Evolutionary conservation across 2,113 vertebrate genomes (phyloP).

Genomic region (Scalopus aquaticus): DNA sequence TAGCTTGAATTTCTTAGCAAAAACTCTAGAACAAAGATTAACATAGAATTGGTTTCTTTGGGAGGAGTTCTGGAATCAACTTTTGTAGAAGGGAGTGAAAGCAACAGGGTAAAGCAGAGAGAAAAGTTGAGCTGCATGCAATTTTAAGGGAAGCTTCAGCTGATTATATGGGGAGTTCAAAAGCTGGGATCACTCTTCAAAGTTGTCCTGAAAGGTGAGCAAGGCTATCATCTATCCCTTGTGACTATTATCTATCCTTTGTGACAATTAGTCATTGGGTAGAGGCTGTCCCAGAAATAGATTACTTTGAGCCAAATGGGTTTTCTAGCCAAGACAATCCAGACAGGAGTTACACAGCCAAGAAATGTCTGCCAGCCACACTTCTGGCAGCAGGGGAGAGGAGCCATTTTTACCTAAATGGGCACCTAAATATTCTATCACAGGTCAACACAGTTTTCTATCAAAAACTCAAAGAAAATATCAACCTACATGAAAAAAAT

Average conservation of each 20-base stretch:
- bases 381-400: background rate
- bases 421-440: background rate
- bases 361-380: too few species aligned
- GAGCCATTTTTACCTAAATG: background rate
- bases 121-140: background rate
- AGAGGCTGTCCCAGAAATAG: background rate
- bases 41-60: background rate
- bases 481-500: background rate
- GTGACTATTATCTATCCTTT: background rate
- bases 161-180: background rate
- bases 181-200: background rate
- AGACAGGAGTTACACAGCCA: background rate
- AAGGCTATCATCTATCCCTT: background rate
- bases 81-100: fast-evolving
- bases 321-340: background rate
- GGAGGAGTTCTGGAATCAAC: background rate
- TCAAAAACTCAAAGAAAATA: background rate
- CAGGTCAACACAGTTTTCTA: background rate
- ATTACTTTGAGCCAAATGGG: fast-evolving
- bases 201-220: background rate
- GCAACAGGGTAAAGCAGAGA: background rate
- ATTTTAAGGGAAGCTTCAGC: background rate
- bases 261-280: background rate
- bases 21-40: background rate
- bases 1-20: background rate